Evolutionary conservation across 2,797 vertebrate genomes (phyloP).

Genomic region (Crossoptilon crossoptilon): DNA sequence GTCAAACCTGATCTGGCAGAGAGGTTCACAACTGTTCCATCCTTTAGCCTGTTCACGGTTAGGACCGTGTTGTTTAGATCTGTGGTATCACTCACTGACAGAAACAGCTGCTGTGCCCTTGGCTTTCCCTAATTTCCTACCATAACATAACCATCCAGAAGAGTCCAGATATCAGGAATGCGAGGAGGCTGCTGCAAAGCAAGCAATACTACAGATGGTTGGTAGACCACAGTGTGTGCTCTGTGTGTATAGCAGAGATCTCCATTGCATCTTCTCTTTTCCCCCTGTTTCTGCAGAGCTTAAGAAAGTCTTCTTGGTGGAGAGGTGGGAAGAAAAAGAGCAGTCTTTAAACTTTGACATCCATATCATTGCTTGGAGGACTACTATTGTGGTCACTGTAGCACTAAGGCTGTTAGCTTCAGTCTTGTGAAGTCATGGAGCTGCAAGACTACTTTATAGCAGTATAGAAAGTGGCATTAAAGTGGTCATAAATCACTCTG

Average conservation of each 20-base stretch:
- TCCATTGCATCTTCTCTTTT: no score
- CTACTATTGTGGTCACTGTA: not conserved
- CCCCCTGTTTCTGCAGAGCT: no score
- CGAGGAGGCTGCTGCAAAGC: not conserved
- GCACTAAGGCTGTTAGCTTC: not conserved
- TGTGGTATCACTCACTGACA: not conserved
- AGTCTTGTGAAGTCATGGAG: not conserved
- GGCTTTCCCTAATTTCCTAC: not conserved
- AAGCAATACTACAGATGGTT: no score
- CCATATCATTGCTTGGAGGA: not conserved
- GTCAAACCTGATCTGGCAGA: not conserved
- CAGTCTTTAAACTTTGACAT: slow-evolving; percentile 23
- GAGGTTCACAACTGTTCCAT: not conserved
- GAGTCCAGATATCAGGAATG: not conserved
- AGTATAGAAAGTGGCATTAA: slow-evolving; percentile 31
- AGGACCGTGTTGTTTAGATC: not conserved
- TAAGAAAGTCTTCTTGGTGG: not conserved
- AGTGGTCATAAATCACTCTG: slow-evolving; percentile 13
- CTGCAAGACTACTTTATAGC: slow-evolving; percentile 35
- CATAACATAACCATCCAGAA: not conserved
- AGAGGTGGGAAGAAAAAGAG: not conserved
- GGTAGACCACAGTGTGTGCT: no score
- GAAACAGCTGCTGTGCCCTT: not conserved
- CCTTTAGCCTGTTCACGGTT: not conserved
- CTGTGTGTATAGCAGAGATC: no score